Percentiles rank a stretch among this genome's conserved stretches.
phyloP scores from a whole-genome alignment of 2,113 vertebrate genomes.

The Silurus meridionalis region DNA sequence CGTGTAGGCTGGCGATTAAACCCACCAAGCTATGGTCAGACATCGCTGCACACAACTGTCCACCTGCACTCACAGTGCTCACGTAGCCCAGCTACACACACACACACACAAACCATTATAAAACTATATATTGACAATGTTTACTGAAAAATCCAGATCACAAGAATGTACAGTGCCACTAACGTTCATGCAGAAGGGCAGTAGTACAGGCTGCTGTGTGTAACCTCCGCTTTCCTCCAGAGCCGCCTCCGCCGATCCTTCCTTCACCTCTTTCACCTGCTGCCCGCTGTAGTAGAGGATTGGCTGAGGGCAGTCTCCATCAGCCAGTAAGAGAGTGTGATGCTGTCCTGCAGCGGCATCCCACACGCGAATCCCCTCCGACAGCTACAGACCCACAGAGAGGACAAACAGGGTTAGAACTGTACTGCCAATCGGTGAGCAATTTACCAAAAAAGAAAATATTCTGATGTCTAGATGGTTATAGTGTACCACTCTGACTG shows the following conservation, averaged over 20 bases:
- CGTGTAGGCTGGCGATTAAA: constrained; percentile 90
- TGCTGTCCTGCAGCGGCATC: constrained; percentile 83
- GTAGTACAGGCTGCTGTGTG: constrained; percentile 79
- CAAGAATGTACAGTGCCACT: constrained; percentile 44
- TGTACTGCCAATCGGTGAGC: too few species aligned
- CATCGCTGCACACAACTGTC: constrained; percentile 78
- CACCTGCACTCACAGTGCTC: constrained; percentile 85
- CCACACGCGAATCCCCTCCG: constrained; percentile 83
- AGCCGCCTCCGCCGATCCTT: constrained; percentile 58
- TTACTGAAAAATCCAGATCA: neutral
- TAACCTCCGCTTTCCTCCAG: constrained; percentile 63
- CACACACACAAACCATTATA: neutral
- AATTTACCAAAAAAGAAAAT: too few species aligned
- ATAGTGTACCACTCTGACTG: too few species aligned
- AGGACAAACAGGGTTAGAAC: neutral
- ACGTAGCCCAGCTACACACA: constrained; percentile 85
- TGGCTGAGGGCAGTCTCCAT: constrained; percentile 89
- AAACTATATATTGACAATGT: neutral
- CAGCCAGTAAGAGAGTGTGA: constrained; percentile 88
- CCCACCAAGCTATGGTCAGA: constrained; percentile 90
- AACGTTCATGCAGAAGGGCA: constrained; percentile 87
- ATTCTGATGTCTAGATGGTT: too few species aligned
- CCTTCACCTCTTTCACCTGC: constrained; percentile 69
- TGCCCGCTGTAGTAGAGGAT: constrained; percentile 90
- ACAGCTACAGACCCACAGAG: constrained; percentile 71